Evolutionary conservation across 2,797 vertebrate genomes (phyloP), one percentile per base, ranked within the genome.

Genomic region (Xenentodon cancila): DNA sequence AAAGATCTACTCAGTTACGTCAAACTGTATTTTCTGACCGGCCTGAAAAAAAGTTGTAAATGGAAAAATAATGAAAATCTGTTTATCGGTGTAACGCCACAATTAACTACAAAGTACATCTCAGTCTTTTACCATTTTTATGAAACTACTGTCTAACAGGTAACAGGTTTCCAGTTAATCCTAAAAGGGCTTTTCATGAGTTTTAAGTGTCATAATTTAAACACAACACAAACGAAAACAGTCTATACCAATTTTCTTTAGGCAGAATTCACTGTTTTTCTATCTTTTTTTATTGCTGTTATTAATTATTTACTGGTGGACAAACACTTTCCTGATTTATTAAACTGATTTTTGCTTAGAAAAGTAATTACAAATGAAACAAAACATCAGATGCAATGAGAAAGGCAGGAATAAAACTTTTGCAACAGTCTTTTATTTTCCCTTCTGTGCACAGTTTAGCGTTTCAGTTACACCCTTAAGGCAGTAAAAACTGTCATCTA

Each of bases 381-480:
- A 75, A 59, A 82, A 84, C 63, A 64, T 77, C 71, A 69, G 60
- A 32, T 53, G 68, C 45, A 64, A 54, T 21, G 75, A 76, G 68
- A 84, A 82, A 79, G 76, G 68, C 73, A 74, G 50, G 79, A 85
- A 71, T 70, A 67, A 86, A 86, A 80, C 62, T 40, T 77, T 82
- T 81, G 79, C 75, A 84, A 80, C 81, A 79, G 67, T 79, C 60
- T 84, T 90, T 81, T 79, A 87, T 89, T 89, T 84, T 67, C 64
- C 58, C 75, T 70, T 73, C 70, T 72, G 61, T 77, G 65, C 78
- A 71, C 87, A 85, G 84, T 88, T 90, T 87, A 90, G 77, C 77
- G 84, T 92, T 92, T 91, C 90, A 88, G 89, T 87, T 91, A 91
- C 91, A 89, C 89, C 91, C 91, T 91, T 62, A 47, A 80, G 86